Evolutionary conservation across 2,113 vertebrate genomes (phyloP).

Genomic region (Galbula dea): DNA sequence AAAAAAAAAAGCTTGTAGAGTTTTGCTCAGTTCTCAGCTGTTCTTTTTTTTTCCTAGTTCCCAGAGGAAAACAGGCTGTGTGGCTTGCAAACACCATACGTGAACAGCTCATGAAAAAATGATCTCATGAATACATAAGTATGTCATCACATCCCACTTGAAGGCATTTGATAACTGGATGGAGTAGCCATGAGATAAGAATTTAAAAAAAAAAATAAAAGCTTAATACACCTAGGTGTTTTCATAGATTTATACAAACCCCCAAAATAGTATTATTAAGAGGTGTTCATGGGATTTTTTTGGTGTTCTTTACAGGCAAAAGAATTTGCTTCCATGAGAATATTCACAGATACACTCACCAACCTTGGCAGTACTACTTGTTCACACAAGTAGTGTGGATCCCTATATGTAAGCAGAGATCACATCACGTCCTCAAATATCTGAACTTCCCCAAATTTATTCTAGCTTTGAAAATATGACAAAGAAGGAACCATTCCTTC

Average conservation of each 20-base stretch:
- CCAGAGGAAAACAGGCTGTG: slow-evolving; percentile 50
- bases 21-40: slow-evolving; percentile 38
- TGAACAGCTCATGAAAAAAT: slow-evolving; percentile 61
- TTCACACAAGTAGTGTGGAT: rapidly evolving
- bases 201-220: not conserved
- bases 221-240: not conserved
- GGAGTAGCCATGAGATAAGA: slow-evolving; percentile 19
- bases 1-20: slow-evolving; percentile 40
- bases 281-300: not conserved
- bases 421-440: not conserved
- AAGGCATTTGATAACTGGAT: slow-evolving; percentile 58
- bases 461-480: not conserved
- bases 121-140: slow-evolving; percentile 62
- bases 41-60: slow-evolving; percentile 35
- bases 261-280: not conserved
- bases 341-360: not conserved
- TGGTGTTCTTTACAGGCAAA: not conserved
- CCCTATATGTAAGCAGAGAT: not conserved
- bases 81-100: slow-evolving; percentile 55
- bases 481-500: not conserved
- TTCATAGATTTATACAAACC: slow-evolving; percentile 37
- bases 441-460: not conserved
- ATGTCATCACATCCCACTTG: slow-evolving; percentile 64
- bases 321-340: not conserved
- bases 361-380: rapidly evolving